A percentile compares a stretch with the other conserved stretches of the same genome.
phyloP scores from a whole-genome alignment of 2,113 vertebrate species.

The Brevimyrus niger region DNA sequence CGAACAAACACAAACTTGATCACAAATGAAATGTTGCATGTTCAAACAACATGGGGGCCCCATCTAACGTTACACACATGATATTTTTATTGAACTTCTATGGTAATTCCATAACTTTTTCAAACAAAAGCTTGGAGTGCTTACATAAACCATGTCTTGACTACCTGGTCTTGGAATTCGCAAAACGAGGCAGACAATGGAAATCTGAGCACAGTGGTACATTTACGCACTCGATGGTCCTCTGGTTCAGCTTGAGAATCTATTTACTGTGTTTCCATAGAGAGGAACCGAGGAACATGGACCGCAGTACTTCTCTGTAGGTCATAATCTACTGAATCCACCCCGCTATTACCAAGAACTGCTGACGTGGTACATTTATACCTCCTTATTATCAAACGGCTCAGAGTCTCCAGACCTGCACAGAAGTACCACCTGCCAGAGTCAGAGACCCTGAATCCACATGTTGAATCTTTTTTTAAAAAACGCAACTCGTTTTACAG shows the following conservation, averaged over 20 bases:
- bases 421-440: conserved; percentile 14
- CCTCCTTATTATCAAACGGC: conserved; percentile 24
- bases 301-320: conserved; percentile 12
- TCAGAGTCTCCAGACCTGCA: conserved; percentile 17
- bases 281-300: background rate
- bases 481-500: conserved; percentile 42
- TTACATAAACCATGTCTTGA: background rate
- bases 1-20: background rate
- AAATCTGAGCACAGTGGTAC: background rate
- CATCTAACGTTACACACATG: background rate
- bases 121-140: background rate
- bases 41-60: background rate
- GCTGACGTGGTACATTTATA: conserved; percentile 12
- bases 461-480: conserved; percentile 6
- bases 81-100: background rate
- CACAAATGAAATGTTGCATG: background rate
- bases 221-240: background rate
- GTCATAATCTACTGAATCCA: conserved; percentile 10
- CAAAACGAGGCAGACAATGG: background rate
- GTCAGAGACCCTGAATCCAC: conserved; percentile 31
- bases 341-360: conserved; percentile 15
- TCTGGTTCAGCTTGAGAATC: background rate
- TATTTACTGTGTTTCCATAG: conserved; percentile 5
- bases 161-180: background rate
- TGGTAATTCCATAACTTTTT: background rate